Percentiles rank a stretch among this genome's conserved stretches.
Evolutionary conservation across 2,113 vertebrate species (phyloP).

Genomic region (Anhinga anhinga): DNA sequence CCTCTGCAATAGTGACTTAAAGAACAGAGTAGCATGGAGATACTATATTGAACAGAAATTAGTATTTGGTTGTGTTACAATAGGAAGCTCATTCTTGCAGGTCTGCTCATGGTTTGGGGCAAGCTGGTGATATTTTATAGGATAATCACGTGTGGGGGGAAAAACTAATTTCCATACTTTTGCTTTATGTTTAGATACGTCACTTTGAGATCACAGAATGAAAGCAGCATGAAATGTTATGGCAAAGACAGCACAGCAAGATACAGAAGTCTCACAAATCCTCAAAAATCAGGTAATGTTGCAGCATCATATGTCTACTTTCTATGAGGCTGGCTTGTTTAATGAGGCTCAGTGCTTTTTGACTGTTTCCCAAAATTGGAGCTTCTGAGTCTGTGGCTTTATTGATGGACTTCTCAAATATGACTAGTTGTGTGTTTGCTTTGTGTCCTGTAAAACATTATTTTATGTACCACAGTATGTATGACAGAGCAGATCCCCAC

Average conservation of each 20-base stretch:
- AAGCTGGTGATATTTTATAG: neutral
- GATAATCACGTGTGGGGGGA: neutral
- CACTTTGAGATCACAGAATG: constrained; percentile 19
- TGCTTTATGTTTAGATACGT: constrained; percentile 27
- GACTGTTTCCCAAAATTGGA: neutral
- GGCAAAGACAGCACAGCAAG: constrained; percentile 18
- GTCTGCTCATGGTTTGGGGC: neutral
- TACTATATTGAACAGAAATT: neutral
- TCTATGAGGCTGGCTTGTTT: neutral
- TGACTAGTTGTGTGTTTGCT: neutral
- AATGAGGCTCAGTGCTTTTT: neutral
- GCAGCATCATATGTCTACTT: neutral
- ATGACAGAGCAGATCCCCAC: neutral
- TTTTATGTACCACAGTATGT: neutral
- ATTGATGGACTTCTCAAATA: neutral
- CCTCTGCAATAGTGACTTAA: neutral
- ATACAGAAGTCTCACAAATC: neutral
- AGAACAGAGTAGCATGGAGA: neutral
- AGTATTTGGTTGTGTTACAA: neutral
- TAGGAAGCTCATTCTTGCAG: neutral
- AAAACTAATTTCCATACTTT: neutral
- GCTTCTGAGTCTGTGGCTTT: neutral
- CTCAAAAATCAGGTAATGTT: constrained; percentile 24
- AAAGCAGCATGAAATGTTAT: constrained; percentile 44
- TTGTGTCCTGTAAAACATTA: neutral